Evolutionary conservation across 2,113 vertebrate genomes (phyloP).

Genomic region (Accipiter virgatus): DNA sequence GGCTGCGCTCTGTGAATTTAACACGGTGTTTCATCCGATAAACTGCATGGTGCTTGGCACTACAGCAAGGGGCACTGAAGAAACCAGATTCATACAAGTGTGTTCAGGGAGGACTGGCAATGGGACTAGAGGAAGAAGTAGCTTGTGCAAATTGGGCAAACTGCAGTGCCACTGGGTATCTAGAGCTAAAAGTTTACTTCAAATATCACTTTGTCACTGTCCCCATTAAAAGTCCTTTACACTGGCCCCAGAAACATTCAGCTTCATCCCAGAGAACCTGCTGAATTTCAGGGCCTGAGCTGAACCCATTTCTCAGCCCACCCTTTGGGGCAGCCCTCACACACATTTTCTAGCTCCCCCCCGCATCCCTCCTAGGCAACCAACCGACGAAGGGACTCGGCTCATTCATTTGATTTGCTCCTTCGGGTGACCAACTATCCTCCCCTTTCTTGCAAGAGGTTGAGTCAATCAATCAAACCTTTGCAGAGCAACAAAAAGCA

Average conservation of each 20-base stretch:
- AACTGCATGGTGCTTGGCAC: background rate
- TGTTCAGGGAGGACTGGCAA: background rate
- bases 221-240: background rate
- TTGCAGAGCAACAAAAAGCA: background rate
- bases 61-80: background rate
- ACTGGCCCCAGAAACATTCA: background rate
- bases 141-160: background rate
- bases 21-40: background rate
- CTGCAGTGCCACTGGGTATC: background rate
- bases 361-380: background rate
- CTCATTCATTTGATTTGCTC: background rate
- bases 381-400: background rate
- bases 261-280: background rate
- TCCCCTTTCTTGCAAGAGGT: background rate
- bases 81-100: background rate
- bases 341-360: background rate
- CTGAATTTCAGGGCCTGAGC: background rate
- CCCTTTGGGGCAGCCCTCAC: background rate
- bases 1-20: fast-evolving
- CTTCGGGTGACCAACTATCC: background rate
- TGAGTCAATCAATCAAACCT: background rate
- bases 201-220: background rate
- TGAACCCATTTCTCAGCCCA: background rate
- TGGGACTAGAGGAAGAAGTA: background rate
- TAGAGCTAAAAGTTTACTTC: background rate